phyloP scores from a whole-genome alignment of 2,113 vertebrate species.

The Elephas maximus region DNA sequence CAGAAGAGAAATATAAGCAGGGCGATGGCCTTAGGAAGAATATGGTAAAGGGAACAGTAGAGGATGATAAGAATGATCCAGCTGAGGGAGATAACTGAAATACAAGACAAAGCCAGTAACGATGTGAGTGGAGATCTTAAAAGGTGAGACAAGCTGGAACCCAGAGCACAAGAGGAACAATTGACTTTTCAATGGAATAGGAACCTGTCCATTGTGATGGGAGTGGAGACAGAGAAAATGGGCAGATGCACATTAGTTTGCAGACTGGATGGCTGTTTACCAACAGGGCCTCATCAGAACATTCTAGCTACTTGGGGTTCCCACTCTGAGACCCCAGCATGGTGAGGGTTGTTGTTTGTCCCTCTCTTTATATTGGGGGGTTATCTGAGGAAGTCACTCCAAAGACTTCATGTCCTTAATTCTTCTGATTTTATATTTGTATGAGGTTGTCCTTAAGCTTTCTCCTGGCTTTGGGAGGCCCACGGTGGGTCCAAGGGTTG shows the following conservation, averaged over 20 bases:
- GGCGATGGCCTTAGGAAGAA: neutral
- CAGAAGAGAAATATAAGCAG: no score
- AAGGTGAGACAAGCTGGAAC: no score
- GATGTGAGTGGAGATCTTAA: no score
- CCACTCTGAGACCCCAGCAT: neutral
- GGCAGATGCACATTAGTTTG: accelerated
- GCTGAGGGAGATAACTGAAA: neutral
- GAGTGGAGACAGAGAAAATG: neutral
- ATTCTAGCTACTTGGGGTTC: neutral
- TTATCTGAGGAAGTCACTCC: neutral
- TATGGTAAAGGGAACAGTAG: neutral
- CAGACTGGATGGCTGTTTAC: neutral
- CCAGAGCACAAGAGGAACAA: neutral
- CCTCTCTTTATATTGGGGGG: neutral
- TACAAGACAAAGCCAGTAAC: no score
- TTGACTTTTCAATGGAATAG: neutral
- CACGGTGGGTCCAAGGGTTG: accelerated
- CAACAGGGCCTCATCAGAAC: neutral
- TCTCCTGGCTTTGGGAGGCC: neutral
- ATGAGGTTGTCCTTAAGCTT: neutral
- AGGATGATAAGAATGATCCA: neutral
- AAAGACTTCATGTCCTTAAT: neutral
- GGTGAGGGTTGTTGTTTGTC: neutral
- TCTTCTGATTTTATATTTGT: no score
- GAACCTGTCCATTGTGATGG: accelerated